Conservation (phyloP, 1,140 invertebrate species). For the Hylaeus anthracinus region DNA sequence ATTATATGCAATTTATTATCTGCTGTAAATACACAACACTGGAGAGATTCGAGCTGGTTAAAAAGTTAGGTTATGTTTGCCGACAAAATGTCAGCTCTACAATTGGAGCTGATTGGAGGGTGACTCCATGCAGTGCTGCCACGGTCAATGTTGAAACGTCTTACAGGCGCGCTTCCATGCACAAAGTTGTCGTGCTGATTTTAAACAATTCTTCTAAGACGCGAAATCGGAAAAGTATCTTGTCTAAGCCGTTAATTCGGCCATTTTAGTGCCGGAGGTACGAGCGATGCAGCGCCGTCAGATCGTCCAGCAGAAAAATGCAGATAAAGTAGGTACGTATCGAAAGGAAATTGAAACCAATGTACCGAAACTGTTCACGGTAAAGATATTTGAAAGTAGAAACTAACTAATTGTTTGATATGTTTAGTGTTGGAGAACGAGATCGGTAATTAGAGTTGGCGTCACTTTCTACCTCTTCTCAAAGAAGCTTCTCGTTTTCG, state of each 20-base stretch:
- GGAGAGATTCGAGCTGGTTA: not conserved
- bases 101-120: too few species aligned
- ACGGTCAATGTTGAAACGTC: not conserved
- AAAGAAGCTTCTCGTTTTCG: not conserved
- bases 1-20: not conserved
- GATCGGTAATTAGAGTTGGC: too few species aligned
- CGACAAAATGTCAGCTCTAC: not conserved
- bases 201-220: not conserved
- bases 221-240: not conserved
- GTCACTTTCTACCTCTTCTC: not conserved
- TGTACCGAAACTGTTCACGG: not conserved
- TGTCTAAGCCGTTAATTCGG: not conserved
- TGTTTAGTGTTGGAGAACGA: not conserved
- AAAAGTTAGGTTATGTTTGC: constrained; percentile 8
- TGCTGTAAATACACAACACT: not conserved
- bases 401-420: not conserved
- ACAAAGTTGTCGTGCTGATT: not conserved
- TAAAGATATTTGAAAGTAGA: not conserved
- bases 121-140: not conserved
- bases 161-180: too few species aligned
- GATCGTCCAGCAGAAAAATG: too few species aligned
- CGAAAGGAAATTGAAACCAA: too few species aligned
- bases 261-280: not conserved
- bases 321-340: too few species aligned
- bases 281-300: too few species aligned